phyloP scores from a whole-genome alignment of 2,888 invertebrate genomes.

The Eutolmus rufibarbis region DNA sequence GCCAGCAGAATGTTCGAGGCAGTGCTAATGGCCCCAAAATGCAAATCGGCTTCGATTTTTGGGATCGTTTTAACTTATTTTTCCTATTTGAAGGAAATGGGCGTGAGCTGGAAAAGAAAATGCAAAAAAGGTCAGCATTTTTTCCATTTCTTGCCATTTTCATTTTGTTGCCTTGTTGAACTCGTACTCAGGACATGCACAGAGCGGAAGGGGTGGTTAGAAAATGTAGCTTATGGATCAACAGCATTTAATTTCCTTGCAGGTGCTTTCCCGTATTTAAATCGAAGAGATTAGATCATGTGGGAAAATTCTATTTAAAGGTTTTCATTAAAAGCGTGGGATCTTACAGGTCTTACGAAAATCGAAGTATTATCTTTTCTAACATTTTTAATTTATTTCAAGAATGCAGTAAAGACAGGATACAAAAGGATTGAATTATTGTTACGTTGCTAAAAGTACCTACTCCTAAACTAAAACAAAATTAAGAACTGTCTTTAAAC shows the following conservation, averaged over 20 bases:
- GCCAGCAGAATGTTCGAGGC: neutral
- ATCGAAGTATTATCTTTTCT: too few species aligned
- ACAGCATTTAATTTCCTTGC: neutral
- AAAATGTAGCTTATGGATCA: neutral
- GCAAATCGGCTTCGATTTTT: constrained; percentile 8
- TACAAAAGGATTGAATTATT: too few species aligned
- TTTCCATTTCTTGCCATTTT: neutral
- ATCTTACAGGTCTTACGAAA: too few species aligned
- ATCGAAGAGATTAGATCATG: neutral
- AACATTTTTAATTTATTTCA: too few species aligned
- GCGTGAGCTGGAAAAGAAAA: neutral
- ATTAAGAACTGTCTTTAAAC: too few species aligned
- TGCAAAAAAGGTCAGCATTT: neutral
- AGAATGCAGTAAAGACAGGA: too few species aligned
- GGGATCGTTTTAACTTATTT: neutral
- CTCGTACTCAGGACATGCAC: neutral
- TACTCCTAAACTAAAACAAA: too few species aligned
- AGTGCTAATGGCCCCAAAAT: neutral
- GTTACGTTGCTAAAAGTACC: too few species aligned
- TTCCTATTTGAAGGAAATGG: neutral
- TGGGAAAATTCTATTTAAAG: neutral
- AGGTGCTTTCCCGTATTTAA: neutral
- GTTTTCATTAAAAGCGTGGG: neutral
- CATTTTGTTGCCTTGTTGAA: neutral
- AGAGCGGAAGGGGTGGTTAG: neutral